phyloP scores from a whole-genome alignment of 2,888 invertebrate species.

The Pinctada fucata region DNA sequence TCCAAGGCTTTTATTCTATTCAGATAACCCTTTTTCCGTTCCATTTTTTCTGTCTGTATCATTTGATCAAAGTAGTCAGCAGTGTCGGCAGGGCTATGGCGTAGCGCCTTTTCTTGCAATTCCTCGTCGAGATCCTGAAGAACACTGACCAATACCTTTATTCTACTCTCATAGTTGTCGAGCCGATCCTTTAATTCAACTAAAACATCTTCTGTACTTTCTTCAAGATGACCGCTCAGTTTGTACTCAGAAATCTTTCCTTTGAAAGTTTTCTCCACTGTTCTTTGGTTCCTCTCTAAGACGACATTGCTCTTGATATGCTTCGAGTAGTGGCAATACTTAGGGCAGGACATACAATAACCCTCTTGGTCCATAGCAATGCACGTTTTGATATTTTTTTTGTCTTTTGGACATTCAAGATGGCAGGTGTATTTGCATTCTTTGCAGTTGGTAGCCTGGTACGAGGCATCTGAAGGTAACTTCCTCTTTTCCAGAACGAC shows the following conservation, averaged over 20 bases:
- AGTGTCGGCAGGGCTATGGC: slow-evolving; percentile 51
- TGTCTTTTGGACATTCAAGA: slow-evolving; percentile 39
- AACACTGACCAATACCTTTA: too few relatives aligned
- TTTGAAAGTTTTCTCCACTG: slow-evolving; percentile 46
- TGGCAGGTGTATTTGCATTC: slow-evolving; percentile 61
- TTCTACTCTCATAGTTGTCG: too few relatives aligned
- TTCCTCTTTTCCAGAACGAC: slow-evolving; percentile 31
- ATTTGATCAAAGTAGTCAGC: slow-evolving; percentile 59
- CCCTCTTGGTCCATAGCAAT: slow-evolving; percentile 40
- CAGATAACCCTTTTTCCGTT: slow-evolving; percentile 32
- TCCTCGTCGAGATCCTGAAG: slow-evolving; percentile 5
- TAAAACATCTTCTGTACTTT: too few relatives aligned
- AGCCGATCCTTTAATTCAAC: too few relatives aligned
- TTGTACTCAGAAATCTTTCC: slow-evolving; percentile 35
- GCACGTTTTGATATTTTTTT: too few relatives aligned
- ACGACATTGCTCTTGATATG: slow-evolving; percentile 36
- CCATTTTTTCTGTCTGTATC: slow-evolving; percentile 53
- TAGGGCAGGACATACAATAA: slow-evolving; percentile 39
- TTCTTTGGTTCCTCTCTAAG: neutral
- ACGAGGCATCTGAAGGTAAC: slow-evolving; percentile 23
- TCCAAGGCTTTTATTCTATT: slow-evolving; percentile 32
- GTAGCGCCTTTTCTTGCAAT: slow-evolving; percentile 56
- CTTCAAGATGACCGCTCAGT: too few relatives aligned
- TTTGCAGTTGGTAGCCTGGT: slow-evolving; percentile 56
- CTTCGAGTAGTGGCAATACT: slow-evolving; percentile 38